Evolutionary conservation across 2,888 invertebrate species (phyloP).

Genomic region (Netelia virgata): DNA sequence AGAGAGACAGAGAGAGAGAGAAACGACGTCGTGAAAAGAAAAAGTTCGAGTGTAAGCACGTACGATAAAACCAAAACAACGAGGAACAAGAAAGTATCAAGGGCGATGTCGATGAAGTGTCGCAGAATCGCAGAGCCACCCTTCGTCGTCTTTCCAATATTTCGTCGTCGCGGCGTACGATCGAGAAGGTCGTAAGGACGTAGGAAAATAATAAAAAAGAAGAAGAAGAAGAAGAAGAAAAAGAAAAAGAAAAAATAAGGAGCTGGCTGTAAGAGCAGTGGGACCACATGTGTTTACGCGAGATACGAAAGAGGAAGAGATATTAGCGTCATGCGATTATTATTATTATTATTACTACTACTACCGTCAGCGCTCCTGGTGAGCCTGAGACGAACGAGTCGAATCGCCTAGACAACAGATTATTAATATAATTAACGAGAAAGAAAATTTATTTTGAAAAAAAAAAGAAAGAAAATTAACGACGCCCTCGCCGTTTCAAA

Average conservation of each 20-base stretch:
- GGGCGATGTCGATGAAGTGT: conserved; percentile 48
- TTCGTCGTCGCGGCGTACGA: conserved; percentile 19
- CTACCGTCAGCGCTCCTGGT: conserved; percentile 46
- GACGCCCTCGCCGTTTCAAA: neutral
- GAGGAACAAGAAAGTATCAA: neutral
- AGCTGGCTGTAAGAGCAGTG: conserved; percentile 2
- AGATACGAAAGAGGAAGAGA: conserved; percentile 24
- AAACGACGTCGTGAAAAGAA: neutral
- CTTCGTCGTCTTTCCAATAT: conserved; percentile 43
- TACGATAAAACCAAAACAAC: neutral
- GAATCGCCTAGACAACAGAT: neutral
- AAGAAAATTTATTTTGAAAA: neutral
- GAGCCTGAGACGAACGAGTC: conserved; percentile 24
- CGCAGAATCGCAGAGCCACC: conserved; percentile 31
- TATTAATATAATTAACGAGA: neutral
- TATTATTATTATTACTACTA: conserved; percentile 47
- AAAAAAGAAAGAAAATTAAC: neutral
- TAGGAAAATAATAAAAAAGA: conserved; percentile 1
- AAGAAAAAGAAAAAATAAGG: neutral
- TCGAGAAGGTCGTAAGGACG: neutral
- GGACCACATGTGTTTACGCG: conserved; percentile 37
- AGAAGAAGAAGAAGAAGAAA: too few relatives aligned
- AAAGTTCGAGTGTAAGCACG: neutral
- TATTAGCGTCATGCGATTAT: conserved; percentile 47
- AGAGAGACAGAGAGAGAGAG: neutral